phyloP scores from a whole-genome alignment of 2,797 vertebrate species.

The Alectoris magna region DNA sequence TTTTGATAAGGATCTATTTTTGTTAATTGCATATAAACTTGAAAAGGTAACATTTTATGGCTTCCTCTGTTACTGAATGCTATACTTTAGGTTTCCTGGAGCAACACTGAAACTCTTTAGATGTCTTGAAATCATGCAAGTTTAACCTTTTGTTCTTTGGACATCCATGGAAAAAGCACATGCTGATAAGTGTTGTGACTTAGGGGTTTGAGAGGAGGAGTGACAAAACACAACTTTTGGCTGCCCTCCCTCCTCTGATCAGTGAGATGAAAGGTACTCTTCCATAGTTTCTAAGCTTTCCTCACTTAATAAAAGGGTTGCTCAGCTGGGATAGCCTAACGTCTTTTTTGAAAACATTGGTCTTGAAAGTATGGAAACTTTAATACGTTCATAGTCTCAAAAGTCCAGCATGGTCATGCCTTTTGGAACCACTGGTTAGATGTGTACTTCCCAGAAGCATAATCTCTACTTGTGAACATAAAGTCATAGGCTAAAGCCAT shows the following conservation, averaged over 20 bases:
- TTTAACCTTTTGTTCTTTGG: background rate
- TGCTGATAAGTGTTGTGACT: background rate
- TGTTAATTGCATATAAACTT: background rate
- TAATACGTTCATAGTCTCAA: background rate
- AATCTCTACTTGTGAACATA: background rate
- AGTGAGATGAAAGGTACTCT: background rate
- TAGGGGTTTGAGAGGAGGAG: background rate
- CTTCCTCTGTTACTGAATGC: background rate
- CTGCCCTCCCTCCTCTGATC: background rate
- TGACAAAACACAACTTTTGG: background rate
- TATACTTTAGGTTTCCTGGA: background rate
- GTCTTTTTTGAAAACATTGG: background rate
- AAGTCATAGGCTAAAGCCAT: background rate
- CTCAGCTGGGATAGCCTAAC: background rate
- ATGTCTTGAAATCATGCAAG: background rate
- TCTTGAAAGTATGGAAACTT: background rate
- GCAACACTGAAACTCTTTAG: background rate
- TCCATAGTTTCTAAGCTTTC: background rate
- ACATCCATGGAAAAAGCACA: background rate
- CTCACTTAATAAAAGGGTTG: background rate
- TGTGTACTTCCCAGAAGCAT: background rate
- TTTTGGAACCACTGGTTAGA: background rate
- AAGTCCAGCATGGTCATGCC: background rate
- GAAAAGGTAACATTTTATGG: background rate
- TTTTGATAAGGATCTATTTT: background rate